Evolutionary conservation across 2,797 vertebrate species (phyloP).

Genomic region (Xyrichtys novacula): DNA sequence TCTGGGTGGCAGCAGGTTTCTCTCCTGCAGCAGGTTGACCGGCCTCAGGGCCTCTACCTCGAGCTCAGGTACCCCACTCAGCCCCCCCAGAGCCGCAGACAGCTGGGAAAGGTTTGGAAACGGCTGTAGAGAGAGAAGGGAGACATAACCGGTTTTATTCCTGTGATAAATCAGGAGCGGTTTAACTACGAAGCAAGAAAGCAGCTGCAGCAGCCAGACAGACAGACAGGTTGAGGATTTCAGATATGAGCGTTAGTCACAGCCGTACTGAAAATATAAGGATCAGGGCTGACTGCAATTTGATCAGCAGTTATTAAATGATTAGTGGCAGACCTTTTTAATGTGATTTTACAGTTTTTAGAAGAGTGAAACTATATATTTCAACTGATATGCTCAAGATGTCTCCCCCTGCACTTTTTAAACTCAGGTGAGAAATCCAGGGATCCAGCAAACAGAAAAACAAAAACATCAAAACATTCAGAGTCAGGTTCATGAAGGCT

Average conservation of each 20-base stretch:
- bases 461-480: not conserved
- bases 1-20: conserved; percentile 89
- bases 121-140: conserved; percentile 75
- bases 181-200: not conserved
- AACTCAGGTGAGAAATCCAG: too few relatives aligned
- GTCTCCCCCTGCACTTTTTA: too few relatives aligned
- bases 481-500: not conserved
- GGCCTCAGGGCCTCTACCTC: conserved; percentile 92
- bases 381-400: too few relatives aligned
- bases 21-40: conserved; percentile 94
- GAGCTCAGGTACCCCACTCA: conserved; percentile 92
- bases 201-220: not conserved
- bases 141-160: not conserved
- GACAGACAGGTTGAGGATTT: not conserved
- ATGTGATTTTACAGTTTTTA: too few relatives aligned
- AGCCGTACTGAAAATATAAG: not conserved
- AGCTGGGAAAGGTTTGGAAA: conserved; percentile 92
- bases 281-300: too few relatives aligned
- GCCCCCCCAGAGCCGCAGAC: conserved; percentile 91
- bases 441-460: too few relatives aligned
- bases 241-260: not conserved
- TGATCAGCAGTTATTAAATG: too few relatives aligned
- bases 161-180: not conserved
- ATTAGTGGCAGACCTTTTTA: too few relatives aligned
- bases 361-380: too few relatives aligned